Conservation (phyloP, 1,140 invertebrate genomes). For the Aphaenogaster ashmeadi region DNA sequence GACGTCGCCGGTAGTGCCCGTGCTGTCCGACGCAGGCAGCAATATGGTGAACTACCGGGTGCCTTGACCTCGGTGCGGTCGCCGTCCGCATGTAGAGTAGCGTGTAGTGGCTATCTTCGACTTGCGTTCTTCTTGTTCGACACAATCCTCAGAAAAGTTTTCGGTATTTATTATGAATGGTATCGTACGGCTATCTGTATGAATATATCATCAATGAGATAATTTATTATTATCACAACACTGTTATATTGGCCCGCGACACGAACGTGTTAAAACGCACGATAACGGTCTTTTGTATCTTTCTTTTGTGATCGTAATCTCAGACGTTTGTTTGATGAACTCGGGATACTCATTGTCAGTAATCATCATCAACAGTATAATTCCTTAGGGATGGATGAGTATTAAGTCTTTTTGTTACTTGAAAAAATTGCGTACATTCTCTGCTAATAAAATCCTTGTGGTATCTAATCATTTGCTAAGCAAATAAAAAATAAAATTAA, state of each 20-base stretch:
- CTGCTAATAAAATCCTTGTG: neutral
- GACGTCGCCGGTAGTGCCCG: constrained; percentile 29
- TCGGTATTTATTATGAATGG: neutral
- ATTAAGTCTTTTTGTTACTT: neutral
- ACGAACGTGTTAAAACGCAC: neutral
- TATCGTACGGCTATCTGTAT: neutral
- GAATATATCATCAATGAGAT: neutral
- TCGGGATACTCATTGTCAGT: neutral
- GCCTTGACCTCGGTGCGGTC: constrained; percentile 49
- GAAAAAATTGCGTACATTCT: neutral
- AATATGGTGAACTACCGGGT: constrained; percentile 47
- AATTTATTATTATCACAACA: neutral
- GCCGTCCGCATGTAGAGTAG: constrained; percentile 20
- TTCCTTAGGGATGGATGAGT: neutral
- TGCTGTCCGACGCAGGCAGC: neutral
- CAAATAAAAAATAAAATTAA: neutral
- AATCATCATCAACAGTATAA: neutral
- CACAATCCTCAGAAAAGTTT: neutral
- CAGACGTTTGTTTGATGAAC: neutral
- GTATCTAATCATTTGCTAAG: neutral
- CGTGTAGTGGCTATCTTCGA: constrained; percentile 18
- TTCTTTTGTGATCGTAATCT: neutral
- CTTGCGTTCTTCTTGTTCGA: neutral
- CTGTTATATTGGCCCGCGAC: neutral
- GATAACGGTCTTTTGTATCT: neutral